Percentiles rank a stretch among this genome's conserved stretches.
Evolutionary conservation across 2,113 vertebrate genomes (phyloP).

Genomic region (Bos indicus): DNA sequence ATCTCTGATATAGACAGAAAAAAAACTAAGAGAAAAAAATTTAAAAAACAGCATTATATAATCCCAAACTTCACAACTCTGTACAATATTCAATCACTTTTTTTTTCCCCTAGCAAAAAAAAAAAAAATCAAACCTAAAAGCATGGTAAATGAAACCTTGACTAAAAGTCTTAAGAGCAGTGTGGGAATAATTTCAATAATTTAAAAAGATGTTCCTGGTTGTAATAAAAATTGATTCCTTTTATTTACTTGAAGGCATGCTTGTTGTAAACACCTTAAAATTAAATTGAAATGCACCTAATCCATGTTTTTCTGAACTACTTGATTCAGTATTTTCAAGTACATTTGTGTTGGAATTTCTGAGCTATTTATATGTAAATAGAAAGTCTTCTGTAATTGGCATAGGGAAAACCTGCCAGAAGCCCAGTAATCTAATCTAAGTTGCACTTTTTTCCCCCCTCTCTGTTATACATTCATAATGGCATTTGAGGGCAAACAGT

Average conservation of each 20-base stretch:
- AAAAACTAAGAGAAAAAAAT: neutral
- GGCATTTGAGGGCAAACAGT: slow-evolving; percentile 67
- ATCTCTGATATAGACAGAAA: neutral
- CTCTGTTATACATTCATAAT: slow-evolving; percentile 67
- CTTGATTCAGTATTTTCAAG: slow-evolving; percentile 68
- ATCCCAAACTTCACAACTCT: neutral
- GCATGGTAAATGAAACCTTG: neutral
- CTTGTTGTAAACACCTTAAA: slow-evolving; percentile 61
- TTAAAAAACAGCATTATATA: neutral
- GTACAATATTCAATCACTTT: neutral
- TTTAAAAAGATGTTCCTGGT: slow-evolving; percentile 45
- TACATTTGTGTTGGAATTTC: slow-evolving; percentile 72
- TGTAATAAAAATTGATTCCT: slow-evolving; percentile 50
- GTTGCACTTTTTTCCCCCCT: slow-evolving; percentile 41
- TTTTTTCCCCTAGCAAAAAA: neutral
- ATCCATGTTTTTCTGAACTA: slow-evolving; percentile 68
- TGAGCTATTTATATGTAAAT: slow-evolving; percentile 82
- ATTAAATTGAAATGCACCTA: slow-evolving; percentile 70
- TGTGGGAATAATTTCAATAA: slow-evolving; percentile 38
- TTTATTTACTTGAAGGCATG: slow-evolving; percentile 53
- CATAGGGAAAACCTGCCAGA: slow-evolving; percentile 60
- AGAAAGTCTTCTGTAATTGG: slow-evolving; percentile 71
- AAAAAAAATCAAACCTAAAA: neutral
- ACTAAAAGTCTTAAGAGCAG: slow-evolving; percentile 1
- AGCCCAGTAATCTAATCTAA: slow-evolving; percentile 69